These are phyloP conservation scores for Escarpia spicata DNA, from an alignment of 2,888 invertebrate genomes.

Conservation along the genomic window DNA sequence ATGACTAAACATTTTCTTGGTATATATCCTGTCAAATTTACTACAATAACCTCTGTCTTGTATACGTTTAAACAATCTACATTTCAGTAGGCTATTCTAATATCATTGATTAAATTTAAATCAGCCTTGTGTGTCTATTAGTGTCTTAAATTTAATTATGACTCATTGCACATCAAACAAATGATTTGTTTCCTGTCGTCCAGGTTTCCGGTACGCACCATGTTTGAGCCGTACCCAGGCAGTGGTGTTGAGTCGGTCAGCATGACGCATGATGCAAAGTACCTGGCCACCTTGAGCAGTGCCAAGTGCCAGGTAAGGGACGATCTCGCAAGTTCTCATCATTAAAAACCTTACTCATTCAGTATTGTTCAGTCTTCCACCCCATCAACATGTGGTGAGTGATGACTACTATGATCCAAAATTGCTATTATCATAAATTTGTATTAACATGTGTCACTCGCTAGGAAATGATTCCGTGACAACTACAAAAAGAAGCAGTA, in stretches of 20 bases:
- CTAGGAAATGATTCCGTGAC: neutral
- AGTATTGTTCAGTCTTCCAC: too few species aligned
- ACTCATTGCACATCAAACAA: neutral
- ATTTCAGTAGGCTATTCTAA: neutral
- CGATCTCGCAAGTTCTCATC: too few species aligned
- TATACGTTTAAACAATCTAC: neutral
- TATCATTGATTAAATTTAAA: neutral
- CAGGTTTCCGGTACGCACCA: constrained; percentile 64
- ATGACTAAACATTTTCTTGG: too few species aligned
- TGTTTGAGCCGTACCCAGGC: constrained; percentile 62
- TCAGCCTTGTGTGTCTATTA: neutral
- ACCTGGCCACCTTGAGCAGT: constrained; percentile 63
- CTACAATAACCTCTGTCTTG: neutral
- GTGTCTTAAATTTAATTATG: neutral
- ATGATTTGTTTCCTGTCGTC: constrained; percentile 17
- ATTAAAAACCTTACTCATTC: too few species aligned
- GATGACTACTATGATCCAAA: too few species aligned
- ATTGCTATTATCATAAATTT: too few species aligned
- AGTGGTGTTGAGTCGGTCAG: constrained; percentile 62
- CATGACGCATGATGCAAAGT: constrained; percentile 64
- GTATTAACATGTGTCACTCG: too few species aligned
- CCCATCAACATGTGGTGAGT: too few species aligned
- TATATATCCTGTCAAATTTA: neutral
- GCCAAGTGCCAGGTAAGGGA: constrained; percentile 52
- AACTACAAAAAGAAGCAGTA: neutral